Conservation (phyloP, 2,797 vertebrate species). For the Enteromius mattozi region DNA sequence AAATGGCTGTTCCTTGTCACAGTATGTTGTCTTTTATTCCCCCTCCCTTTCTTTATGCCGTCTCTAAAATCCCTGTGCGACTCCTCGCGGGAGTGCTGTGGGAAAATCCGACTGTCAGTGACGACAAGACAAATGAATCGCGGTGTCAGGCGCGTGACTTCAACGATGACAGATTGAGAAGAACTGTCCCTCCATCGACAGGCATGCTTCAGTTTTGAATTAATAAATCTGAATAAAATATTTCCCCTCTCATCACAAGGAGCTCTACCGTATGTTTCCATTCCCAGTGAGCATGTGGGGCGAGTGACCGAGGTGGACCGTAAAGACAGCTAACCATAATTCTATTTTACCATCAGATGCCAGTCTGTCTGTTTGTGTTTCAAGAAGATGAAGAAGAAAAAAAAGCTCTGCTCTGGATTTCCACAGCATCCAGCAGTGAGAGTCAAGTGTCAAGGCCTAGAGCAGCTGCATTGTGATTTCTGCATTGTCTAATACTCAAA, state of each 20-base stretch:
- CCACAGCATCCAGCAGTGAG: conserved; percentile 3
- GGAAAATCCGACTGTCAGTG: conserved; percentile 98
- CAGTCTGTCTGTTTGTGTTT: conserved; percentile 46
- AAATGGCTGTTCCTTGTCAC: conserved; percentile 99
- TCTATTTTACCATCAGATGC: conserved; percentile 87
- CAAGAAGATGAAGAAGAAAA: background rate
- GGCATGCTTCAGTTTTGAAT: conserved; percentile 99
- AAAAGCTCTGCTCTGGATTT: background rate
- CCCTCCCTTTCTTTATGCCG: conserved; percentile 67
- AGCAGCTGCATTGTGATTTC: background rate
- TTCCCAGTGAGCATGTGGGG: conserved; percentile 49
- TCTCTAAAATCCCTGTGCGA: conserved; percentile 96
- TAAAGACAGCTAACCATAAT: conserved; percentile 93
- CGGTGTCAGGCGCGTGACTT: conserved; percentile 93
- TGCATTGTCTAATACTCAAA: background rate
- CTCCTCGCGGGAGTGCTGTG: conserved; percentile 90
- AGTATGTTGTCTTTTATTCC: conserved; percentile 86
- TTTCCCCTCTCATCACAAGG: conserved; percentile 94
- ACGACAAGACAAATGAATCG: conserved; percentile 99
- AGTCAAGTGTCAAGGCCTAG: conserved; percentile 3
- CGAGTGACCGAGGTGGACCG: conserved; percentile 71
- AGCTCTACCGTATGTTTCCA: conserved; percentile 74
- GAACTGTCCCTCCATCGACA: conserved; percentile 98
- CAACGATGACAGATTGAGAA: conserved; percentile 97
- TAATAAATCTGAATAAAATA: conserved; percentile 99